Conservation (phyloP, 2,797 vertebrate species). For the Tenualosa thibaudeaui region DNA sequence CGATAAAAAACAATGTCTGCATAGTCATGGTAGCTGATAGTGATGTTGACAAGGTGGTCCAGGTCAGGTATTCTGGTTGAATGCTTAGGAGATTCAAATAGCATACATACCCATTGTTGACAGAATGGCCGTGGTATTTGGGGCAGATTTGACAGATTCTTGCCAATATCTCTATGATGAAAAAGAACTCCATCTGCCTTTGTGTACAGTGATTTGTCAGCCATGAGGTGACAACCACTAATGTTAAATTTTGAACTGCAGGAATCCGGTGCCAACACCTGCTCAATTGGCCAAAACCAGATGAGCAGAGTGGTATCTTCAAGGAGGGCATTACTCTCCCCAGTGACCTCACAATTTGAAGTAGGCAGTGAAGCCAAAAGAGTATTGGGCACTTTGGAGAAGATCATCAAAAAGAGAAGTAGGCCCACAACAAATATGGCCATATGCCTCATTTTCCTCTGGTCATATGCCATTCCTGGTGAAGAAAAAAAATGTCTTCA, state of each 20-base stretch:
- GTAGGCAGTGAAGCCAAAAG: background rate
- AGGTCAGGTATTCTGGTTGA: slow-evolving; percentile 77
- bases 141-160: slow-evolving; percentile 83
- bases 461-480: no score
- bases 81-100: slow-evolving; percentile 81
- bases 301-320: background rate
- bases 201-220: slow-evolving; percentile 77
- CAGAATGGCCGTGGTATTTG: slow-evolving; percentile 75
- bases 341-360: background rate
- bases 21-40: slow-evolving; percentile 81
- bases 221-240: slow-evolving; percentile 34
- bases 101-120: slow-evolving; percentile 91
- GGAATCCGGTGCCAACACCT: no score
- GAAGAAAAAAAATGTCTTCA: no score
- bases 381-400: no score
- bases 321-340: background rate
- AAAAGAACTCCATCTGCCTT: slow-evolving; percentile 78
- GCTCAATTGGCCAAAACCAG: background rate
- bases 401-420: no score
- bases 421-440: no score
- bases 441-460: no score
- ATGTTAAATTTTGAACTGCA: no score
- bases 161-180: slow-evolving; percentile 80
- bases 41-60: slow-evolving; percentile 85
- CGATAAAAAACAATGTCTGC: slow-evolving; percentile 73